Evolutionary conservation across 2,888 invertebrate genomes (phyloP).

Genomic region (Leptinotarsa haldemani): DNA sequence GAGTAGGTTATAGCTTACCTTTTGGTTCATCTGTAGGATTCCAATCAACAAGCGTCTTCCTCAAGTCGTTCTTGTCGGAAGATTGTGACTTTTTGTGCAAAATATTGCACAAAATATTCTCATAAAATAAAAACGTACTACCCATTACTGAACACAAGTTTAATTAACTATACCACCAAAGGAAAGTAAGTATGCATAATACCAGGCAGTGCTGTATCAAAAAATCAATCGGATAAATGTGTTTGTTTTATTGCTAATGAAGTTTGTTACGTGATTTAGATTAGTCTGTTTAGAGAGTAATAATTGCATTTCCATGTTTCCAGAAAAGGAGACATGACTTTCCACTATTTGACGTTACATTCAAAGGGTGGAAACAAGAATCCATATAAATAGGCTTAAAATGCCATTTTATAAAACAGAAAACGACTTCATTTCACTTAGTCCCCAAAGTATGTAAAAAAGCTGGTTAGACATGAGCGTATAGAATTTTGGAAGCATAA

Average conservation of each 20-base stretch:
- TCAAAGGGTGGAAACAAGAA: not conserved
- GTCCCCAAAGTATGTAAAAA: no score
- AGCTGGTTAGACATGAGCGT: no score
- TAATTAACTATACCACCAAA: not conserved
- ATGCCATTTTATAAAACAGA: not conserved
- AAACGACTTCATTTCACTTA: not conserved
- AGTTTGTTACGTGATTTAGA: conserved; percentile 42
- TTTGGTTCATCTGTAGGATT: conserved; percentile 39
- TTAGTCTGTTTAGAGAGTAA: conserved; percentile 40
- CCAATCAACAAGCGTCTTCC: not conserved
- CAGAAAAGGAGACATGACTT: conserved; percentile 5
- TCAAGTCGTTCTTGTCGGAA: not conserved
- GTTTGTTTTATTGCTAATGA: conserved; percentile 42
- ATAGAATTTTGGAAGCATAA: no score
- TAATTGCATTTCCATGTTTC: conserved; percentile 49
- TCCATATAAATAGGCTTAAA: not conserved
- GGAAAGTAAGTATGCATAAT: not conserved
- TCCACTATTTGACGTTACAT: conserved; percentile 1
- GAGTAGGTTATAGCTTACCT: conserved; percentile 39
- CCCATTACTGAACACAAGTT: conserved; percentile 32
- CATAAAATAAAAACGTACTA: conserved; percentile 41
- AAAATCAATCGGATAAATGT: conserved; percentile 48
- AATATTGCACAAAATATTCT: conserved; percentile 34
- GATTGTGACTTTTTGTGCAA: not conserved
- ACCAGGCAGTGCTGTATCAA: conserved; percentile 40